Evolutionary conservation across 64 coral and sea anemone genomes (phyloP).

Genomic region (Cladopsammia gracilis): DNA sequence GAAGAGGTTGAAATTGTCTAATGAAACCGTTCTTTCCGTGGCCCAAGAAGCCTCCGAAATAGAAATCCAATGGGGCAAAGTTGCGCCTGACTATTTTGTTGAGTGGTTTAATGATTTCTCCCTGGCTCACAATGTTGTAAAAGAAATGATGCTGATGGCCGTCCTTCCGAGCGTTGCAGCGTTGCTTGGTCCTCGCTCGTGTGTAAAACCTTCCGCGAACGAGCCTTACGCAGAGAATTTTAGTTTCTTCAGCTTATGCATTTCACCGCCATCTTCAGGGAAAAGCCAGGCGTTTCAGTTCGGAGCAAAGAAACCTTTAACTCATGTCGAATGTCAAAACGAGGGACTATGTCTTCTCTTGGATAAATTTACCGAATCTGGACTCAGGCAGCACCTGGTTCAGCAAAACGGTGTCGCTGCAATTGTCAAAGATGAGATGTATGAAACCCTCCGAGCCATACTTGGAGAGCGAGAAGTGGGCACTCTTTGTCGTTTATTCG

Average conservation of each 20-base stretch:
- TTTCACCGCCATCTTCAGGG: slow-evolving; percentile 35
- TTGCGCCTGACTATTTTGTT: slow-evolving; percentile 26
- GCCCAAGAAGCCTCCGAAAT: slow-evolving; percentile 46
- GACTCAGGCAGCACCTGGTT: slow-evolving; percentile 30
- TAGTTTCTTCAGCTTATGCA: slow-evolving; percentile 40
- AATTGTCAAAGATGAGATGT: slow-evolving; percentile 69
- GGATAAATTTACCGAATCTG: slow-evolving; percentile 54
- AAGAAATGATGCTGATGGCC: slow-evolving; percentile 63
- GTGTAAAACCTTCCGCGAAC: slow-evolving; percentile 19
- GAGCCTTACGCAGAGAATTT: slow-evolving; percentile 51
- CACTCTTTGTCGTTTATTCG: slow-evolving; percentile 44
- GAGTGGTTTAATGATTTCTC: slow-evolving; percentile 41
- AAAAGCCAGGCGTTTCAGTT: slow-evolving; percentile 44
- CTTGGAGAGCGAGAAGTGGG: slow-evolving; percentile 30
- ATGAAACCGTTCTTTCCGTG: not conserved
- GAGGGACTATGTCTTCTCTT: not conserved
- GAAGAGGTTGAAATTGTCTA: slow-evolving; percentile 29
- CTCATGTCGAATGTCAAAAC: slow-evolving; percentile 14
- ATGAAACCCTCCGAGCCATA: slow-evolving; percentile 17
- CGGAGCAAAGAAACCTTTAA: slow-evolving; percentile 11
- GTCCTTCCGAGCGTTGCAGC: slow-evolving; percentile 47
- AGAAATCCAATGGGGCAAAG: slow-evolving; percentile 9
- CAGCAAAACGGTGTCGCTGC: slow-evolving; percentile 18
- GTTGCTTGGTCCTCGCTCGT: slow-evolving; percentile 26
- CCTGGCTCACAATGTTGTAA: slow-evolving; percentile 28